phyloP scores from a whole-genome alignment of 1,140 invertebrate genomes.

The Drosophila chauvacae region DNA sequence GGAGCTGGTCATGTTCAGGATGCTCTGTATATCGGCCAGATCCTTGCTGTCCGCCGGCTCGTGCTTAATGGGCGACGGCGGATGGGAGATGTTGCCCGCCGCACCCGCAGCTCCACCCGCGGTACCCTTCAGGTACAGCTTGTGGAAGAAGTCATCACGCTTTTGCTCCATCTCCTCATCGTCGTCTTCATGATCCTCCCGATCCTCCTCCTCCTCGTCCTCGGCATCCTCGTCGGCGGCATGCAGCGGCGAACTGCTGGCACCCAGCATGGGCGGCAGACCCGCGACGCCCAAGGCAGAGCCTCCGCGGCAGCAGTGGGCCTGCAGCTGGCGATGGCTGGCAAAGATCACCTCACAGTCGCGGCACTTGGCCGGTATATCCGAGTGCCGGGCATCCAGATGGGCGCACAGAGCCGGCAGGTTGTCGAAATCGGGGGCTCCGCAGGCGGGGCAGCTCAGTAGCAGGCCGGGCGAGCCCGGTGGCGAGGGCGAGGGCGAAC shows the following conservation, averaged over 20 bases:
- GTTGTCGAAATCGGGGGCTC: constrained; percentile 87
- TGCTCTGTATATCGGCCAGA: constrained; percentile 93
- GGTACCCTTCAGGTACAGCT: constrained; percentile 91
- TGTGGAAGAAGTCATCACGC: constrained; percentile 91
- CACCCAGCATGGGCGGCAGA: constrained; percentile 51
- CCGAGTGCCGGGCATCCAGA: constrained; percentile 89
- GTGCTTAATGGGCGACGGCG: constrained; percentile 66
- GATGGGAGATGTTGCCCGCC: constrained; percentile 14
- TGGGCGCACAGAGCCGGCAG: constrained; percentile 88
- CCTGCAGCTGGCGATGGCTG: constrained; percentile 89
- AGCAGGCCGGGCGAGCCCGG: constrained; percentile 5
- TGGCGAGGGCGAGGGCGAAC: constrained; percentile 24
- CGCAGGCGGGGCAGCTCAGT: constrained; percentile 87
- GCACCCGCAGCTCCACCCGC: constrained; percentile 19
- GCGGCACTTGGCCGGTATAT: constrained; percentile 89
- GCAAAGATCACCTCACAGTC: constrained; percentile 89
- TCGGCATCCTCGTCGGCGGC: constrained; percentile 23
- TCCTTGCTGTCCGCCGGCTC: constrained; percentile 86
- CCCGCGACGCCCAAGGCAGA: background rate
- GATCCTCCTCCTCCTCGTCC: constrained; percentile 14
- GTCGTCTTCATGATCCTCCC: constrained; percentile 18
- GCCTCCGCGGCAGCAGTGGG: constrained; percentile 84
- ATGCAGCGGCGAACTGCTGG: constrained; percentile 58
- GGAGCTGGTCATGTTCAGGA: constrained; percentile 90
- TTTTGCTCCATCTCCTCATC: constrained; percentile 63